Percentiles rank a stretch among this genome's conserved stretches.
phyloP scores from a whole-genome alignment of 64 coral and sea anemone species.

The Pocillopora verrucosa region DNA sequence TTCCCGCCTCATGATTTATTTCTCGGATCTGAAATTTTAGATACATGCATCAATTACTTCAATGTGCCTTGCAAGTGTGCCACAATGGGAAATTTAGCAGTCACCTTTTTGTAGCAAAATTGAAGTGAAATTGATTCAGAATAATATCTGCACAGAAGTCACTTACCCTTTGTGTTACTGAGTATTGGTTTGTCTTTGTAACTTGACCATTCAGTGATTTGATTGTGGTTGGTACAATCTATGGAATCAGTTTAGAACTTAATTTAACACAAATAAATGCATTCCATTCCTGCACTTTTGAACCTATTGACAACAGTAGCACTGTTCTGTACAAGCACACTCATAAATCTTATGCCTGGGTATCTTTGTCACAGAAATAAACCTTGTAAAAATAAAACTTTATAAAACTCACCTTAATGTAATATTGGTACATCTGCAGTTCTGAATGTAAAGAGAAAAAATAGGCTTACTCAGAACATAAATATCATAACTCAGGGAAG shows the following conservation, averaged over 20 bases:
- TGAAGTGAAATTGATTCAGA: not conserved
- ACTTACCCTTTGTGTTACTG: constrained; percentile 95
- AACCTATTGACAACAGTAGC: no score
- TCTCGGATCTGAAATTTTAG: constrained; percentile 59
- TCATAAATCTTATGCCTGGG: no score
- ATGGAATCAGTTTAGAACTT: not conserved
- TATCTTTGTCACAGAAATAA: no score
- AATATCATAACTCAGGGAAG: no score
- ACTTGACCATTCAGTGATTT: constrained; percentile 64
- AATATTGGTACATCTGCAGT: constrained; percentile 94
- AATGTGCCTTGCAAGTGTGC: no score
- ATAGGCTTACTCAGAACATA: not conserved
- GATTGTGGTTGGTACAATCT: constrained; percentile 90
- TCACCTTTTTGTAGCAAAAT: no score
- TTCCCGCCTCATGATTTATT: constrained; percentile 83
- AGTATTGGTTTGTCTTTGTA: constrained; percentile 92
- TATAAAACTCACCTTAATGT: constrained; percentile 66
- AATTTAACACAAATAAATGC: not conserved
- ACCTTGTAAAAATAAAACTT: no score
- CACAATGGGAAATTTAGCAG: no score
- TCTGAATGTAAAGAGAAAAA: constrained; percentile 51
- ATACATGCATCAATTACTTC: no score
- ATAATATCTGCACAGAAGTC: not conserved
- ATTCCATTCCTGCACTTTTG: not conserved
- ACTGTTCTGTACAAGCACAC: no score